Evolutionary conservation across 1,140 invertebrate genomes (phyloP).

Genomic region (Heliconius nattereri): DNA sequence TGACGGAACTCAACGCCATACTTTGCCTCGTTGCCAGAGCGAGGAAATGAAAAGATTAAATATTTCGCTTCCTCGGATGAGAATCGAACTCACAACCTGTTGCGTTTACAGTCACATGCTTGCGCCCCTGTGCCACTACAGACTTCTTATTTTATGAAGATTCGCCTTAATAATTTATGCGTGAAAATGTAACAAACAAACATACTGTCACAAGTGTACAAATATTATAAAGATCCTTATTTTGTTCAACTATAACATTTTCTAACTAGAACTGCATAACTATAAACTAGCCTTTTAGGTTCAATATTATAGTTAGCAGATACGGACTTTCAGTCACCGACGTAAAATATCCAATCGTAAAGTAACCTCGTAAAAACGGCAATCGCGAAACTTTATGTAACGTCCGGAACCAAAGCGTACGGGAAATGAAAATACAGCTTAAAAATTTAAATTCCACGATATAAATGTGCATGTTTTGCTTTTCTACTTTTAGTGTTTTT

Average conservation of each 20-base stretch:
- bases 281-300: conserved; percentile 4
- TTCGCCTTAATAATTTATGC: too few relatives aligned
- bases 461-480: conserved; percentile 36
- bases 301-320: conserved; percentile 4
- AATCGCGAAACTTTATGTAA: conserved; percentile 23
- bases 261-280: not conserved
- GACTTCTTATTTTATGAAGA: too few relatives aligned
- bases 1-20: too few relatives aligned
- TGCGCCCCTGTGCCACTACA: too few relatives aligned
- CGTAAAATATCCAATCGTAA: conserved; percentile 44
- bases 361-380: conserved; percentile 36
- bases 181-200: too few relatives aligned
- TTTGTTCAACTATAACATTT: not conserved
- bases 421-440: conserved; percentile 24
- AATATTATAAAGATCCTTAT: not conserved
- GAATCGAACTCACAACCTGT: too few relatives aligned
- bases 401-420: not conserved
- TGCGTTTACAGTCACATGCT: too few relatives aligned
- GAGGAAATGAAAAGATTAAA: too few relatives aligned
- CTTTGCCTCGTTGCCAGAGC: too few relatives aligned
- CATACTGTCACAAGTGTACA: too few relatives aligned
- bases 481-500: conserved; percentile 6
- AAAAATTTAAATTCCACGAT: conserved; percentile 27
- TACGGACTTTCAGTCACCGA: conserved; percentile 15
- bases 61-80: too few relatives aligned